These are phyloP conservation scores for Saimiri boliviensis DNA, from an alignment of 2,113 vertebrate genomes.

Conservation along the genomic window DNA sequence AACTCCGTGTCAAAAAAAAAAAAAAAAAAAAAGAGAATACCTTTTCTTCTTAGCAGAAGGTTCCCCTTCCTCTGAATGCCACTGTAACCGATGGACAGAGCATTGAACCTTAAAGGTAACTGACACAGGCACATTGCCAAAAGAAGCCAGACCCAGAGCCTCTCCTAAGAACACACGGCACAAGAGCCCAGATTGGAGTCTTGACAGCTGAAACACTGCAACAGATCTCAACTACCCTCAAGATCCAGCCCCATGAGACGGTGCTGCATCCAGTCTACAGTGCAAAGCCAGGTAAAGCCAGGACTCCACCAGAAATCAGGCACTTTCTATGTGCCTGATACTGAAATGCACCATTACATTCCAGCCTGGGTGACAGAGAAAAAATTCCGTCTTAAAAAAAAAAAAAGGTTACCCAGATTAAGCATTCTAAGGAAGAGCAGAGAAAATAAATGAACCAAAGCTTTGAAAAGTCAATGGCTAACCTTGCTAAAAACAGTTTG, in stretches of 20 bases:
- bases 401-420: neutral
- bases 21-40: neutral
- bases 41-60: slow-evolving; percentile 39
- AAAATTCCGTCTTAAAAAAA: too few species aligned
- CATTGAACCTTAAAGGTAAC: neutral
- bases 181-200: neutral
- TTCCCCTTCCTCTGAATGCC: neutral
- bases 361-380: too few species aligned
- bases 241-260: neutral
- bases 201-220: neutral
- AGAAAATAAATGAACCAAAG: slow-evolving; percentile 65
- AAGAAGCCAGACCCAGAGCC: neutral
- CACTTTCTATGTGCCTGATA: neutral
- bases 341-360: too few species aligned
- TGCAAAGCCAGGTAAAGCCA: neutral
- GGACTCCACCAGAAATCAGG: neutral
- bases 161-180: slow-evolving; percentile 3
- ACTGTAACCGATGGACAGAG: neutral
- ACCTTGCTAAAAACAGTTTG: slow-evolving; percentile 51
- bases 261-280: neutral
- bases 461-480: slow-evolving; percentile 72
- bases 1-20: too few species aligned
- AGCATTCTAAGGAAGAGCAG: slow-evolving; percentile 56
- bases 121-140: neutral
- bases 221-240: neutral